Evolutionary conservation across 2,797 vertebrate genomes (phyloP).

Genomic region (Ptychobarbus kaznakovi): DNA sequence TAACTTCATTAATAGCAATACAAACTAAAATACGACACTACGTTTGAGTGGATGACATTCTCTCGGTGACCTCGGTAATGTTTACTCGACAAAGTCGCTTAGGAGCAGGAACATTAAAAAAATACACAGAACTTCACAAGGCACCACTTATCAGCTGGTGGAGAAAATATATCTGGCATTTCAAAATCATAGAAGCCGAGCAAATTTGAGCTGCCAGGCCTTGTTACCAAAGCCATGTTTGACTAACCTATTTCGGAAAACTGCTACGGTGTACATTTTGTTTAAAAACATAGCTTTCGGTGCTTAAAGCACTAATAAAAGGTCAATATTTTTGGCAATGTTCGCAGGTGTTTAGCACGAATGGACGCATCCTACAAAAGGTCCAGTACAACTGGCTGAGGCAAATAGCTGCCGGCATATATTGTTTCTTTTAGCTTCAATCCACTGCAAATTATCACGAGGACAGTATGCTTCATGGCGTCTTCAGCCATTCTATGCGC

Average conservation of each 20-base stretch:
- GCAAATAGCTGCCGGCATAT: conserved; percentile 72
- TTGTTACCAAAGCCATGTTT: conserved; percentile 65
- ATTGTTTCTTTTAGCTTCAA: conserved; percentile 73
- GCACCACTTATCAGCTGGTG: conserved; percentile 66
- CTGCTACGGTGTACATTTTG: conserved; percentile 59
- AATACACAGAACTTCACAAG: conserved; percentile 79
- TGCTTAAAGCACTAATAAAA: conserved; percentile 66
- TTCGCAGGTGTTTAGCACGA: conserved; percentile 65
- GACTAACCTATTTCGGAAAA: conserved; percentile 64
- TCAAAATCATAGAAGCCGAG: conserved; percentile 73
- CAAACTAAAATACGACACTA: conserved; percentile 73
- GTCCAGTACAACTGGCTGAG: conserved; percentile 67
- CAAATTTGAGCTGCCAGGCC: conserved; percentile 71
- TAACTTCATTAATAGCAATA: conserved; percentile 75
- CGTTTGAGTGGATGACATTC: conserved; percentile 69
- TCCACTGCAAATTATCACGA: conserved; percentile 57
- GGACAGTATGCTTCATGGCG: conserved; percentile 51
- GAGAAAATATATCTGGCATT: conserved; percentile 74
- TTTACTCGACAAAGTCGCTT: conserved; percentile 56
- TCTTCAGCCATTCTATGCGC: conserved; percentile 35
- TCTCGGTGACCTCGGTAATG: conserved; percentile 46
- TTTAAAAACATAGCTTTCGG: conserved; percentile 51
- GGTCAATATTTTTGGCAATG: conserved; percentile 75
- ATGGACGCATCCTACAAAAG: conserved; percentile 64
- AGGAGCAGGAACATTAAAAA: conserved; percentile 71